Conservation (phyloP, 2,888 invertebrate species). For the Oligia latruncula region DNA sequence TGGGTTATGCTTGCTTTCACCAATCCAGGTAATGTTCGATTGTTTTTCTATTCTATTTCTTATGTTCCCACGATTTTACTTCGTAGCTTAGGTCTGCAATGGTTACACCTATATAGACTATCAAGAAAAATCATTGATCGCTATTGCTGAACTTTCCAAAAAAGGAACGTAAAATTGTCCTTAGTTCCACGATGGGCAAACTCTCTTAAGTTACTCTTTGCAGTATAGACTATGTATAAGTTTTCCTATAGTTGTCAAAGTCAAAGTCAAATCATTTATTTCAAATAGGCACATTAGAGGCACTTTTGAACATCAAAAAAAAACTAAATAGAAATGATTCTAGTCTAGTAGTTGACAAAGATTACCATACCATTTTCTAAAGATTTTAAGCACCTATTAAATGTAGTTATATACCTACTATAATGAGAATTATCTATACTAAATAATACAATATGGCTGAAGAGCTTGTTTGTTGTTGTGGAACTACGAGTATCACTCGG, state of each 20-base stretch:
- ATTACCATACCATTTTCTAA: background rate
- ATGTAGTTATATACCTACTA: too few relatives aligned
- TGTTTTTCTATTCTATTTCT: slow-evolving; percentile 14
- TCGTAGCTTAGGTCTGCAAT: background rate
- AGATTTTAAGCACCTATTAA: background rate
- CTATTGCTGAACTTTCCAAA: background rate
- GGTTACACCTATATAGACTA: background rate
- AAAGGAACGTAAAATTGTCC: background rate
- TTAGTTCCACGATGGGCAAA: background rate
- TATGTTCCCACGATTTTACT: slow-evolving; percentile 25
- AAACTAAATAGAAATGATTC: too few relatives aligned
- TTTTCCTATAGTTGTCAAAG: too few relatives aligned
- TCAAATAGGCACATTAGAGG: too few relatives aligned
- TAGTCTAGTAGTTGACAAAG: background rate
- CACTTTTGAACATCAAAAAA: too few relatives aligned
- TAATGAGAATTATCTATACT: background rate
- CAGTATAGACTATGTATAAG: too few relatives aligned
- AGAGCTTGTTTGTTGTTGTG: too few relatives aligned
- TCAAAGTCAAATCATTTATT: too few relatives aligned
- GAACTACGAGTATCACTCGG: too few relatives aligned
- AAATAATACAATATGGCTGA: too few relatives aligned
- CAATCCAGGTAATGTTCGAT: slow-evolving; percentile 4
- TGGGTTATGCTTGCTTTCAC: slow-evolving; percentile 15
- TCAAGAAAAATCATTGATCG: background rate
- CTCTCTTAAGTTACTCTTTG: background rate